Percentiles rank a stretch among this genome's conserved stretches.
Evolutionary conservation across 2,797 vertebrate genomes (phyloP).

Genomic region (Urosaurus nigricauda): DNA sequence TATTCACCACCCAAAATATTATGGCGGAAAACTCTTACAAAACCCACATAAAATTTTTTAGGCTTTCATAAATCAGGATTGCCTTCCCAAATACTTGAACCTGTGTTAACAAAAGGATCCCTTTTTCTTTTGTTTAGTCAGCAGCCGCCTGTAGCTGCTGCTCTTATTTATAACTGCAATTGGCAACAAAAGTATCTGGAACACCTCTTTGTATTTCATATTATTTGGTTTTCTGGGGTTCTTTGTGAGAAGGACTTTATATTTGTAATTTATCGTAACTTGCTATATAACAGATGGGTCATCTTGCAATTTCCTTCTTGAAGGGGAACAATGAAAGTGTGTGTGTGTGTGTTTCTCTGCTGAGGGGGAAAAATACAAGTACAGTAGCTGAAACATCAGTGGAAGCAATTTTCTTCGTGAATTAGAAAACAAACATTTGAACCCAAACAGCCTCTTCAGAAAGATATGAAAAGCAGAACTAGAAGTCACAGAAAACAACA

Average conservation of each 20-base stretch:
- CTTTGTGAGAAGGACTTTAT: background rate
- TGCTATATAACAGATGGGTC: background rate
- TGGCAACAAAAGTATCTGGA: constrained; percentile 6
- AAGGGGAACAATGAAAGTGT: constrained; percentile 3
- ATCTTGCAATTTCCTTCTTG: constrained; percentile 19
- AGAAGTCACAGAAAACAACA: background rate
- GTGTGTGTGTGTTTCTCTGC: no score
- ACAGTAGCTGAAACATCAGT: background rate
- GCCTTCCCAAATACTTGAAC: constrained; percentile 44
- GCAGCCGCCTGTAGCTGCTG: background rate
- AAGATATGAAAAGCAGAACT: constrained; percentile 5
- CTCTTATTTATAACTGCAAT: background rate
- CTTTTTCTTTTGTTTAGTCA: background rate
- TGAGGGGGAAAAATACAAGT: background rate
- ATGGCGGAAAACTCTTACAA: constrained; percentile 55
- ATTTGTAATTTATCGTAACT: constrained; percentile 24
- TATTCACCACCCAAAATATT: constrained; percentile 39
- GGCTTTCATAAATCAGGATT: constrained; percentile 22
- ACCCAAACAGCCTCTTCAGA: background rate
- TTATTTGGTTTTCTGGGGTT: constrained; percentile 3
- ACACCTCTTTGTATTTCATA: background rate
- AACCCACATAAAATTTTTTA: constrained; percentile 39
- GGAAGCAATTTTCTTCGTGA: constrained; percentile 4
- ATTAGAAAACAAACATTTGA: constrained; percentile 11
- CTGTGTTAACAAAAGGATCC: background rate